Base-by-base conservation (phyloP, 2,888 invertebrate genomes). In the Iphiclides podalirius region DNA sequence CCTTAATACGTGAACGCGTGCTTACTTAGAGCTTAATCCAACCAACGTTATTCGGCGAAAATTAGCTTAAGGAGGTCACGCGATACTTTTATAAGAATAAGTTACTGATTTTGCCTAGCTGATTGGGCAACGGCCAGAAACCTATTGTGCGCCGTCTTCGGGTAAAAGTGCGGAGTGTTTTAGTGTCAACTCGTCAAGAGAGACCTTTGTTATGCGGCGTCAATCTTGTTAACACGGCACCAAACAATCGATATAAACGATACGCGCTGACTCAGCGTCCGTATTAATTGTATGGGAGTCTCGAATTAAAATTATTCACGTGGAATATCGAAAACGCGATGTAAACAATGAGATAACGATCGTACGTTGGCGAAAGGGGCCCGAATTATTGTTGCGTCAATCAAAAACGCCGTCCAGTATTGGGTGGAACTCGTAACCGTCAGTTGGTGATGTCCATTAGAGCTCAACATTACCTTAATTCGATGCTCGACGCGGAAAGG, bases 271-370 rank as follows among this genome's bases (percentile, higher is more conserved):
- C 65, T 70, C 64, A 59, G 63, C 70, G 55, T 14, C 54, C 45
- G 51, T 47, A 46, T 51, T 59, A 63, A 63, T 66, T 62, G 58
- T 53, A 57, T 49, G 48, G 54, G 52, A 41, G 56, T 55, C 54
- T 53, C 58, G 60, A 63, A 63, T 61, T 58, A 63, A 48, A 59
- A n/a, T n/a, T n/a, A n/a, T n/a, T n/a, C n/a, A n/a, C n/a, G n/a
- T n/a, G n/a, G n/a, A n/a, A n/a, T n/a, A n/a, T n/a, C n/a, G n/a
- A n/a, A 66, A 63, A 67, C 60, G 7, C 61, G 63, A 58, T 66
- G 72, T 73, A 75, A 76, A 77, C 76, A 78, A 72, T 70, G 60
- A 60, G 72, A 75, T 77, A 72, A 75, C 70, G 74, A 77, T 72
- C 77, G 52, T 54, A 64, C 70, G 70, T 67, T 71, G 72, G 67